These are phyloP conservation scores for Mayetiola destructor DNA, from an alignment of 2,888 invertebrate genomes.

Conservation along the genomic window DNA sequence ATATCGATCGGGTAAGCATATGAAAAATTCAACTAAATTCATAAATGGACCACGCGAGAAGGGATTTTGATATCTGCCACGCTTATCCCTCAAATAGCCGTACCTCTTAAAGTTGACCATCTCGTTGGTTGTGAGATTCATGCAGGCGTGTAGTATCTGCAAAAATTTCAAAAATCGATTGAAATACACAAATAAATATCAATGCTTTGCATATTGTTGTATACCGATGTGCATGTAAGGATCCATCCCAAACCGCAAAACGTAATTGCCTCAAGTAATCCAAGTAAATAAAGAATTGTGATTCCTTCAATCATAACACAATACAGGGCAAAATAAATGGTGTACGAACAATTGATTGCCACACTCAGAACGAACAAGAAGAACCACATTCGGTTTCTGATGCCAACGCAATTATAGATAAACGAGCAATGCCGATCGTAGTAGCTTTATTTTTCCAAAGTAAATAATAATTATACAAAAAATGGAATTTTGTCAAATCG, in stretches of 20 bases:
- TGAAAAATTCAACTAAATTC: slow-evolving; percentile 81
- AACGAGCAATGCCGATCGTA: slow-evolving; percentile 94
- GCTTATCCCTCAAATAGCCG: slow-evolving; percentile 74
- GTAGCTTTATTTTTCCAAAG: slow-evolving; percentile 57
- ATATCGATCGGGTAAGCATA: slow-evolving; percentile 60
- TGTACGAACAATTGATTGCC: slow-evolving; percentile 74
- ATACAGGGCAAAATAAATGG: slow-evolving; percentile 76
- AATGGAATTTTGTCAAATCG: not conserved
- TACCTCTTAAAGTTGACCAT: slow-evolving; percentile 89
- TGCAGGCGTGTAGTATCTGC: slow-evolving; percentile 77
- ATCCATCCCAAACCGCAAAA: slow-evolving; percentile 81
- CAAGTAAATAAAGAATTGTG: slow-evolving; percentile 69
- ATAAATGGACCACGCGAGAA: slow-evolving; percentile 78
- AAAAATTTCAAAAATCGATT: slow-evolving; percentile 22
- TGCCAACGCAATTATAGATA: slow-evolving; percentile 87
- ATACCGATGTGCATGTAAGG: slow-evolving; percentile 74
- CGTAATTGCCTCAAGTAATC: slow-evolving; percentile 64
- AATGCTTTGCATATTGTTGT: slow-evolving; percentile 25
- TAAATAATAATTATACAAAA: not conserved
- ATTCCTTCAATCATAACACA: slow-evolving; percentile 74
- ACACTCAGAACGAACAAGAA: slow-evolving; percentile 77
- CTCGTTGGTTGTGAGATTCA: slow-evolving; percentile 89
- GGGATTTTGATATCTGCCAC: slow-evolving; percentile 79
- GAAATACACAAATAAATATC: not conserved
- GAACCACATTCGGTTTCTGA: slow-evolving; percentile 87